These are phyloP conservation scores for Xiphophorus couchianus DNA, from an alignment of 2,113 vertebrate species.

Conservation along the genomic window DNA sequence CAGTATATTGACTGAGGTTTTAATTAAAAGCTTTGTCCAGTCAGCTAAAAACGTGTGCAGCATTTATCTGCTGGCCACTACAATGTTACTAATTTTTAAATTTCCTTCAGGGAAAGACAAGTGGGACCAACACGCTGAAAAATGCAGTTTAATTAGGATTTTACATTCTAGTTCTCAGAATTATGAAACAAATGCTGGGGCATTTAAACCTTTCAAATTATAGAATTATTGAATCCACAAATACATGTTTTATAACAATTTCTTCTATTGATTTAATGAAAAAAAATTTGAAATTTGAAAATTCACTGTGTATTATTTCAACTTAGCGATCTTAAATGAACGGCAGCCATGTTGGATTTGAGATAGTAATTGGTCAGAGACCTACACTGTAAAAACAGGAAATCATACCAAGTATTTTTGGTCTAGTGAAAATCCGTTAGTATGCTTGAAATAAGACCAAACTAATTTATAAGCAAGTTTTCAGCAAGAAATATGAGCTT, in stretches of 20 bases:
- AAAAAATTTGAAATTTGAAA: not conserved
- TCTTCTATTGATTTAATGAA: not conserved
- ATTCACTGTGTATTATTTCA: not conserved
- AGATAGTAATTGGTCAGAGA: not conserved
- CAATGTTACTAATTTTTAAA: not conserved
- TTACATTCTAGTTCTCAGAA: not conserved
- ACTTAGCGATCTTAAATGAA: not conserved
- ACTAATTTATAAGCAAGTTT: too few species aligned
- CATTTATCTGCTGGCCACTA: not conserved
- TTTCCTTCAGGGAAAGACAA: not conserved
- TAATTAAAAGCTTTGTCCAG: conserved; percentile 3
- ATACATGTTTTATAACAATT: not conserved
- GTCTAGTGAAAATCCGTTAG: too few species aligned
- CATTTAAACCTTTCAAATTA: not conserved
- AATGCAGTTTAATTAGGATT: not conserved
- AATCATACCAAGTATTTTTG: too few species aligned
- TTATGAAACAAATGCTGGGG: not conserved
- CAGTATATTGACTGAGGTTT: not conserved
- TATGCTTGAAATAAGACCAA: too few species aligned
- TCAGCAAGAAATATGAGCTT: too few species aligned
- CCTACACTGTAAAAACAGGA: too few species aligned
- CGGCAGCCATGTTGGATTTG: not conserved
- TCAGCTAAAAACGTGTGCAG: not conserved
- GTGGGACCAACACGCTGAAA: not conserved
- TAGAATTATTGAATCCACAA: not conserved